Evolutionary conservation across 2,113 vertebrate genomes (phyloP).

Genomic region (Noturus placidus): DNA sequence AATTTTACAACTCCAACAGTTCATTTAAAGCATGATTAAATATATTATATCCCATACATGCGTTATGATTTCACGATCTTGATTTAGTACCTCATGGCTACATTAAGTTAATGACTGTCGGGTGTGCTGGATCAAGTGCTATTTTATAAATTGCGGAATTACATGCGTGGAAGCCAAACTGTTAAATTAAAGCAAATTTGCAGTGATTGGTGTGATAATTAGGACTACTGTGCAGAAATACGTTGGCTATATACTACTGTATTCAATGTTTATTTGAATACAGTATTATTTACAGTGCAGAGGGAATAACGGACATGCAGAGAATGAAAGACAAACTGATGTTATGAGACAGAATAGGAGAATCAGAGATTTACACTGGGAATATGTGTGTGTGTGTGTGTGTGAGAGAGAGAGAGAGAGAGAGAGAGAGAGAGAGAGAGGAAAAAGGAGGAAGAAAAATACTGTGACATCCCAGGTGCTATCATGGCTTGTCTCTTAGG

Average conservation of each 20-base stretch:
- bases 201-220: background rate
- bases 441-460: background rate
- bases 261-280: background rate
- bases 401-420: no score
- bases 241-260: background rate
- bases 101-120: background rate
- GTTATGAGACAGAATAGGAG: background rate
- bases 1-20: background rate
- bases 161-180: background rate
- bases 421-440: background rate
- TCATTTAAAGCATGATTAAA: background rate
- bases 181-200: background rate
- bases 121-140: background rate
- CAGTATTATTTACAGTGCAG: no score
- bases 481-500: background rate
- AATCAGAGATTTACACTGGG: background rate
- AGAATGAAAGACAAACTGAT: background rate
- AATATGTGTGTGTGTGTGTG: background rate
- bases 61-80: background rate
- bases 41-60: background rate
- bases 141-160: background rate
- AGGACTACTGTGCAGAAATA: background rate
- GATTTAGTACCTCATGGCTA: background rate
- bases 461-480: background rate
- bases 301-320: background rate